phyloP scores from a whole-genome alignment of 2,113 vertebrate genomes.

The Pseudorhombus dupliciocellatus region DNA sequence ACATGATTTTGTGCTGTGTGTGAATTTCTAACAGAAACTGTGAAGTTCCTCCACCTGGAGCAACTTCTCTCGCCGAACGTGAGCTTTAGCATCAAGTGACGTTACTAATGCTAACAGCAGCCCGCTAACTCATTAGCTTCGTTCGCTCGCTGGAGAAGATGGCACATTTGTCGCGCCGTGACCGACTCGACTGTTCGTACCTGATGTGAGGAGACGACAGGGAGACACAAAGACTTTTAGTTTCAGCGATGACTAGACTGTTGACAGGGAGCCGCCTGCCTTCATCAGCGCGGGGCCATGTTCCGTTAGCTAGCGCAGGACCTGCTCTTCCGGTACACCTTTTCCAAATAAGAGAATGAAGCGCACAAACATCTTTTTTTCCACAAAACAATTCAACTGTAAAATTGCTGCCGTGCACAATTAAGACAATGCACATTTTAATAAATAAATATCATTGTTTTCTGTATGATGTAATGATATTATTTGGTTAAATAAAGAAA shows the following conservation, averaged over 20 bases:
- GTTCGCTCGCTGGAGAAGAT: not conserved
- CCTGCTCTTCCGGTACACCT: constrained; percentile 25
- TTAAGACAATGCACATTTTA: no score
- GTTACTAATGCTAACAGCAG: constrained; percentile 43
- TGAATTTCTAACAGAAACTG: not conserved
- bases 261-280: constrained; percentile 62
- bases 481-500: no score
- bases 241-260: constrained; percentile 18
- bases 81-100: constrained; percentile 41
- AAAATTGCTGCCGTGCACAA: no score
- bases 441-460: no score
- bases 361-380: no score
- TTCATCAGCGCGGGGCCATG: constrained; percentile 31
- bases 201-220: constrained; percentile 35
- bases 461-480: no score
- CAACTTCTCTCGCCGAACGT: constrained; percentile 50
- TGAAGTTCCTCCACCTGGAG: constrained; percentile 29
- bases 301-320: constrained; percentile 35
- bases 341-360: constrained; percentile 52
- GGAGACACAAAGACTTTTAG: not conserved
- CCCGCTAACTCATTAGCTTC: not conserved
- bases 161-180: not conserved
- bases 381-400: no score
- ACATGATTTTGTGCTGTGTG: no score
- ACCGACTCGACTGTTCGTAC: constrained; percentile 30